Base-by-base conservation (phyloP, 2,888 invertebrate species). In the Periphyllus acericola region DNA sequence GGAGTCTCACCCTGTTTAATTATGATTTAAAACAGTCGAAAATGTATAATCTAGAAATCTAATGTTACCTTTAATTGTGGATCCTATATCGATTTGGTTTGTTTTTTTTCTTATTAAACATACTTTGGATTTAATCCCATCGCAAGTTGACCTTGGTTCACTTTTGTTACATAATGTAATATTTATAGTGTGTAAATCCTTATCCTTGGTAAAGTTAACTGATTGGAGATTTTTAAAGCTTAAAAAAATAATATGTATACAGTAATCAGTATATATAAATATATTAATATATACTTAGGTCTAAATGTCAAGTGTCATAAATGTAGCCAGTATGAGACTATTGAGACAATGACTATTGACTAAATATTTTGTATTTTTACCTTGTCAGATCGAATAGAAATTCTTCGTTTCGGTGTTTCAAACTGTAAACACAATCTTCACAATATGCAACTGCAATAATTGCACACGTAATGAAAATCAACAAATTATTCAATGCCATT, bases 61-160 rank as follows among this genome's bases (percentile, higher is more conserved):
- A 46, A 21, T 68, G 21, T 3, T 83, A 86, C 86, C 86, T 86
- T 80, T 80, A 36, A 86, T 80, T 80, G 29, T 72, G 0, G 79
- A 86, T 86, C 86, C 86, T 29, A 86, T 86, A 52, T 79, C 71
- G 21, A 14, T 29, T 55, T 68, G 14, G 5, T 11, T 55, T 21
- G 29, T 80, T 21, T 79, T 34, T 46, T 80, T 55, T 36, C 71
- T 36, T 25, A 72, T 55, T 17, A 86, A 72, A 72, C 86, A 86
- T 72, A 86, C 29, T 34, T 71, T 86, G 0, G 86, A 36, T 19
- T 29, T 55, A 14, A 72, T 60, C 36, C 86, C 86, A 60, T 80
- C 40, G 17, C 79, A 80, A 25, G 1, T 80, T 6, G 8, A 52
- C 55, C 25, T 9, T 32, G 36, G 29, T 80, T 72, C n/a, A 14